phyloP scores from a whole-genome alignment of 1,140 invertebrate genomes.

The Hirudo medicinalis region DNA sequence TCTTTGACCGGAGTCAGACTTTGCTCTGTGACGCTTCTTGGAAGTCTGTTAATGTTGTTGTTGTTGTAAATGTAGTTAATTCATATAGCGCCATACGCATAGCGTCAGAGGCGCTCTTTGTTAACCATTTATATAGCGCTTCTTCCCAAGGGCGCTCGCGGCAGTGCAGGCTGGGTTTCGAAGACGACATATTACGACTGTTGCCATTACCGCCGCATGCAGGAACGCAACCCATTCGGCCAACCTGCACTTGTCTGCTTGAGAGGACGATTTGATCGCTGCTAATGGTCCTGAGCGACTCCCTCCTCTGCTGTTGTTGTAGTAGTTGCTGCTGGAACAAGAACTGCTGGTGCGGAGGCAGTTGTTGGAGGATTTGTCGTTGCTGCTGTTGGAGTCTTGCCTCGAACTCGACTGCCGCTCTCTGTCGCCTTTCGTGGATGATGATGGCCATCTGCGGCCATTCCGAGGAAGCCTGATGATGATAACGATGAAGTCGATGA shows the following conservation, averaged over 20 bases:
- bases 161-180: too few relatives aligned
- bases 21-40: neutral
- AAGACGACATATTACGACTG: too few relatives aligned
- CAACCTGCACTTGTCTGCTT: too few relatives aligned
- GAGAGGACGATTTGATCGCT: constrained; percentile 2
- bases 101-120: too few relatives aligned
- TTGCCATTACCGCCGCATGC: too few relatives aligned
- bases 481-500: constrained; percentile 9
- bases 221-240: too few relatives aligned
- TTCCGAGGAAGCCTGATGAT: constrained; percentile 17
- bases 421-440: constrained; percentile 17
- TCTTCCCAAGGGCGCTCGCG: too few relatives aligned
- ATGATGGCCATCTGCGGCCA: constrained; percentile 12
- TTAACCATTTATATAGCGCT: too few relatives aligned
- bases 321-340: constrained; percentile 12
- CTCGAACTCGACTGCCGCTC: constrained; percentile 15
- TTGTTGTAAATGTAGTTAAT: too few relatives aligned
- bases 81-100: too few relatives aligned
- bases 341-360: neutral
- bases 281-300: constrained; percentile 9
- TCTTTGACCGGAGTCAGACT: neutral
- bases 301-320: neutral
- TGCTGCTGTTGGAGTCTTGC: constrained; percentile 3
- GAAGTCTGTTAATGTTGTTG: neutral
- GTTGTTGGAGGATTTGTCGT: neutral